Evolutionary conservation across 1,140 invertebrate species (phyloP).

Genomic region (Megathymus violae): DNA sequence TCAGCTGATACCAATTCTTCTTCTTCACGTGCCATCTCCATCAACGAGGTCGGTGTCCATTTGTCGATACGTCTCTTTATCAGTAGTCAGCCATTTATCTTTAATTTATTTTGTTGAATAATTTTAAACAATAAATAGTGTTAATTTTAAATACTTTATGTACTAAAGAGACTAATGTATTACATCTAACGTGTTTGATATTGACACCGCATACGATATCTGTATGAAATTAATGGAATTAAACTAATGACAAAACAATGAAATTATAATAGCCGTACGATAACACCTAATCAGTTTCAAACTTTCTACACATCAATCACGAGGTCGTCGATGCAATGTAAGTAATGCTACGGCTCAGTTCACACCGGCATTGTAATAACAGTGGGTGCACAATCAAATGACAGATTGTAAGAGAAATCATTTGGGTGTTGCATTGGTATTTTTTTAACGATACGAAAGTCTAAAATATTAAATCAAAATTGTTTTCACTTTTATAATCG

Average conservation of each 20-base stretch:
- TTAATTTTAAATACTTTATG: no score
- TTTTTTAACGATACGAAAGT: constrained; percentile 33
- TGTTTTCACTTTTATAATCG: no score
- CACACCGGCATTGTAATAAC: constrained; percentile 63
- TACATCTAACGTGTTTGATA: no score
- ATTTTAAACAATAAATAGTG: no score
- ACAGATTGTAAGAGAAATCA: constrained; percentile 53
- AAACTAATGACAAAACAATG: constrained; percentile 48
- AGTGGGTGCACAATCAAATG: constrained; percentile 49
- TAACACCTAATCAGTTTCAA: constrained; percentile 52
- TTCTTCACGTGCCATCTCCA: no score
- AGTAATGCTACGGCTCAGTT: constrained; percentile 61
- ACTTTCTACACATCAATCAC: constrained; percentile 78
- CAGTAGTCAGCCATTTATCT: no score
- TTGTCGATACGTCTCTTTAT: no score
- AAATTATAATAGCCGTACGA: constrained; percentile 50
- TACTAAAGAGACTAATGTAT: no score
- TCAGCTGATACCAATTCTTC: no score
- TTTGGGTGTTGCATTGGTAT: constrained; percentile 42
- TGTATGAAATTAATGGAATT: constrained; percentile 7
- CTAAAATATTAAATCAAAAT: neutral
- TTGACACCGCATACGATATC: neutral
- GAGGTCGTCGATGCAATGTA: constrained; percentile 52
- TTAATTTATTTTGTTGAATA: no score
- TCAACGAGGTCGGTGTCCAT: no score